Percentiles rank a stretch among this genome's conserved stretches.
Evolutionary conservation across 2,888 invertebrate genomes (phyloP).

Genomic region (Cephus nigrinus): DNA sequence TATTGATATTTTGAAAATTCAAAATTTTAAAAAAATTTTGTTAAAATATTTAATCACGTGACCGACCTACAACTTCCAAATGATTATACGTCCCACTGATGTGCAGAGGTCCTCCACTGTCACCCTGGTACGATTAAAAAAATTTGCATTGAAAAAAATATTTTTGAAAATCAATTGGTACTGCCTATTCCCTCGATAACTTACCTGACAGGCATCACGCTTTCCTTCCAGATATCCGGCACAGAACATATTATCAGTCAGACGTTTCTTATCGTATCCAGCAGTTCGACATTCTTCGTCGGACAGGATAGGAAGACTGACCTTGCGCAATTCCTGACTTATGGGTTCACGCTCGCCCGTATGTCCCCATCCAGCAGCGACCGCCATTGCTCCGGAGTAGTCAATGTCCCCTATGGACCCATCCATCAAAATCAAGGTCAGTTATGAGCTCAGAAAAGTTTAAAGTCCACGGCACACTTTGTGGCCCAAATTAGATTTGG

Average conservation of each 20-base stretch:
- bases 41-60: neutral
- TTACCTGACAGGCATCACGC: conserved; percentile 77
- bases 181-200: conserved; percentile 15
- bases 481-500: neutral
- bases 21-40: neutral
- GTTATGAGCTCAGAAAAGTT: neutral
- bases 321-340: conserved; percentile 77
- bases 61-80: neutral
- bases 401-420: conserved; percentile 58
- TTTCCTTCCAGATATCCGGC: conserved; percentile 79
- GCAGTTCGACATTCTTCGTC: conserved; percentile 77
- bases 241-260: conserved; percentile 83
- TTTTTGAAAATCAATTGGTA: neutral
- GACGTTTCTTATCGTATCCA: conserved; percentile 76
- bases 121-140: conserved; percentile 1
- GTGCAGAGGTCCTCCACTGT: neutral
- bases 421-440: conserved; percentile 14
- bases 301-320: conserved; percentile 79
- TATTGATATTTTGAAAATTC: neutral
- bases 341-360: conserved; percentile 75
- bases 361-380: conserved; percentile 82
- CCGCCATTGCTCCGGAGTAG: conserved; percentile 72
- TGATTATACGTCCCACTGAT: neutral
- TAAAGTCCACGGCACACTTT: neutral
- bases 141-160: neutral